Percentiles rank a stretch among this genome's conserved stretches.
These are phyloP conservation scores for Holacanthella duospinosa DNA, from an alignment of 2,888 invertebrate genomes.

Conservation along the genomic window DNA sequence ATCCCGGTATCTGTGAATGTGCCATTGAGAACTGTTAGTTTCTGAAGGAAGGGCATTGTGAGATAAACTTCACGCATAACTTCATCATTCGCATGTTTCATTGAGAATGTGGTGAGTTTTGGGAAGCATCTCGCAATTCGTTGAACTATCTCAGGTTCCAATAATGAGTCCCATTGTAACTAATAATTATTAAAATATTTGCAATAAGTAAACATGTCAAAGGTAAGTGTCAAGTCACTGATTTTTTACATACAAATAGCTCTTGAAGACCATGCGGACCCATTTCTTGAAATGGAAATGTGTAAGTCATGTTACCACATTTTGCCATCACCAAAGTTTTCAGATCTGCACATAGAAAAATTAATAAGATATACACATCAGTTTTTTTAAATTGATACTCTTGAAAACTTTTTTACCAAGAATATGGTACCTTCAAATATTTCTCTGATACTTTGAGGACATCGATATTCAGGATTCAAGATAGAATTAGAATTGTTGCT, in stretches of 20 bases:
- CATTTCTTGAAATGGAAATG: neutral
- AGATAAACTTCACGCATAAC: neutral
- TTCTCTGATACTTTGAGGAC: no score
- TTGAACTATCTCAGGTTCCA: neutral
- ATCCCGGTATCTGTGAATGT: neutral
- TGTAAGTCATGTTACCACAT: neutral
- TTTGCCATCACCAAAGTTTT: slow-evolving; percentile 1
- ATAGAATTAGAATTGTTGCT: neutral
- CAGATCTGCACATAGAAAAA: neutral
- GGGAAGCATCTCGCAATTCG: slow-evolving; percentile 1
- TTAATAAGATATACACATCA: neutral
- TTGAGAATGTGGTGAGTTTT: neutral
- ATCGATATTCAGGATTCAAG: no score
- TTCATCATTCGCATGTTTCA: neutral
- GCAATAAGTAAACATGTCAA: no score
- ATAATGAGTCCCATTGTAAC: slow-evolving; percentile 5
- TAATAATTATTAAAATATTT: no score
- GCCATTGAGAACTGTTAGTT: slow-evolving; percentile 1
- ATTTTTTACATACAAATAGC: no score
- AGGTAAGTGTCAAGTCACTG: no score
- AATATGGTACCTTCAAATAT: no score
- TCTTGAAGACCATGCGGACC: neutral
- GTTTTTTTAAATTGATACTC: no score
- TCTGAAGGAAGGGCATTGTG: slow-evolving; percentile 6
- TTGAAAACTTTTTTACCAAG: neutral